Conservation (phyloP, 1,140 invertebrate species). For the Rhizoglyphus robini region DNA sequence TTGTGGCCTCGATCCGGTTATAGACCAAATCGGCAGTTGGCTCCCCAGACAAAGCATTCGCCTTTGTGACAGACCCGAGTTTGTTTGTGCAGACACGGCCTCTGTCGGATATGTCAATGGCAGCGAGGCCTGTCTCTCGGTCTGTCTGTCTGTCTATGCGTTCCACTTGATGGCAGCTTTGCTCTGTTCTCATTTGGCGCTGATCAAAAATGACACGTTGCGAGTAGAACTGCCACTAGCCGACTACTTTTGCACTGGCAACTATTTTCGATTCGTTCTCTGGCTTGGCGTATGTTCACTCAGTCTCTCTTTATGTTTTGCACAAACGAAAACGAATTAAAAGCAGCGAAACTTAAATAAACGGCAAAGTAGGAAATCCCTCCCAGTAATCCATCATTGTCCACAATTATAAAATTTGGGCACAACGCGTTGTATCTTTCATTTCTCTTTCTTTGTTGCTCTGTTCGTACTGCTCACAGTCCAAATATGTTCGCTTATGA, state of each 20-base stretch:
- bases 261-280: not conserved
- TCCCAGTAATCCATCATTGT: slow-evolving; percentile 21
- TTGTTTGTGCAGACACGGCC: not conserved
- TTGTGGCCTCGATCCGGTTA: not conserved
- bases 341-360: slow-evolving; percentile 14
- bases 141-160: not conserved
- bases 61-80: not conserved
- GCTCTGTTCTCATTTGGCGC: not conserved
- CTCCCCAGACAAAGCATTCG: not conserved
- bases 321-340: slow-evolving; percentile 10
- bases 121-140: not conserved
- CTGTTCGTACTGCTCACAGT: not conserved
- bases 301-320: not conserved
- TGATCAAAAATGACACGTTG: slow-evolving; percentile 15
- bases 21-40: slow-evolving; percentile 2
- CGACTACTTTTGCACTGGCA: no score
- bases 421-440: slow-evolving; percentile 16
- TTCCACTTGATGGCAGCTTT: slow-evolving; percentile 10
- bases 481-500: not conserved
- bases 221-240: no score
- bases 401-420: slow-evolving; percentile 15
- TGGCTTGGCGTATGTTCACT: not conserved
- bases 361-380: not conserved
- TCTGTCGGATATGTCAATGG: slow-evolving; percentile 11
- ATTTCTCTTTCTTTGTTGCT: slow-evolving; percentile 17